Evolutionary conservation across 2,797 vertebrate species (phyloP).

Genomic region (Pantherophis alleghaniensis): DNA sequence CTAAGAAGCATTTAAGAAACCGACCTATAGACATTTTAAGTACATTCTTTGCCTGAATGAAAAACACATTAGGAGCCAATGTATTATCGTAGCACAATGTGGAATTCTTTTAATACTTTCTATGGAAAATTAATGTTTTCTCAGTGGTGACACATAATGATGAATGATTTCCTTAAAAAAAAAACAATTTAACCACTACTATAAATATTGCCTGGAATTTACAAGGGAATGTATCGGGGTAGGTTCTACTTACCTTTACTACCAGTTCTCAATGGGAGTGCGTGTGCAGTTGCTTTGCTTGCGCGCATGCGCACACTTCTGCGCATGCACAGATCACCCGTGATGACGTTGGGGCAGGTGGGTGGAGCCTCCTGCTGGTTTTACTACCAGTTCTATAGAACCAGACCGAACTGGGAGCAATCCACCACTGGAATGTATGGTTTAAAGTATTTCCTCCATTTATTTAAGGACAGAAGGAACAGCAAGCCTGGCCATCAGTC

Average conservation of each 20-base stretch:
- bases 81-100: not conserved
- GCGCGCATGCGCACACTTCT: too few species aligned
- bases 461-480: not conserved
- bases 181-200: not conserved
- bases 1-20: fast-evolving
- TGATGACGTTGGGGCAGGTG: too few species aligned
- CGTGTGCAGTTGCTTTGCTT: fast-evolving
- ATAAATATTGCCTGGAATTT: not conserved
- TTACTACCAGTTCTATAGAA: too few species aligned
- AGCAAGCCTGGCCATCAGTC: not conserved
- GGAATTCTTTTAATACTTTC: not conserved
- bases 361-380: too few species aligned
- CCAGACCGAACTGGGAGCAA: too few species aligned
- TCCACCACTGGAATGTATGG: too few species aligned
- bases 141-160: not conserved
- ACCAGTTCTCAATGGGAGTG: too few species aligned
- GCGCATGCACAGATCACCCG: too few species aligned
- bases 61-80: not conserved
- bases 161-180: not conserved
- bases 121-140: not conserved
- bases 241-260: too few species aligned
- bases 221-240: not conserved
- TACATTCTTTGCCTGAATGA: not conserved
- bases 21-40: not conserved
- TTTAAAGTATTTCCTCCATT: not conserved